These are phyloP conservation scores for Maniola hyperantus DNA, from an alignment of 2,888 invertebrate genomes.

Conservation along the genomic window DNA sequence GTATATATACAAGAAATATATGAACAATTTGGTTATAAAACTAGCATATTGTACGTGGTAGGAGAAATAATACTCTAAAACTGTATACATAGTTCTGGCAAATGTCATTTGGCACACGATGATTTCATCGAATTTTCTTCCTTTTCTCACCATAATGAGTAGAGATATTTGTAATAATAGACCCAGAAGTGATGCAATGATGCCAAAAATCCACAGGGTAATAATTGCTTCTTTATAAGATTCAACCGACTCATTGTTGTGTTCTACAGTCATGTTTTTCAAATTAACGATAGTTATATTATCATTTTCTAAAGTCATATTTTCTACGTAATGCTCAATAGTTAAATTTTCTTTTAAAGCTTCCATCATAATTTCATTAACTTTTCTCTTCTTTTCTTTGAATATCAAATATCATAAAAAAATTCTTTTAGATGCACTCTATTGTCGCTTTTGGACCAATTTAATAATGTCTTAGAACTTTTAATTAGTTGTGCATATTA, in stretches of 20 bases:
- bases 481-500: neutral
- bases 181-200: constrained; percentile 49
- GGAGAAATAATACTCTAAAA: constrained; percentile 49
- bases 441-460: neutral
- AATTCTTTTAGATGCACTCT: neutral
- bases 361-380: neutral
- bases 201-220: constrained; percentile 53
- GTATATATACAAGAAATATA: constrained; percentile 51
- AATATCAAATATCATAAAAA: too few relatives aligned
- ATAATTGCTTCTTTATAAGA: constrained; percentile 33
- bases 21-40: constrained; percentile 32
- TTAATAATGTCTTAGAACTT: neutral
- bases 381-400: neutral
- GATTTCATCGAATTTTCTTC: constrained; percentile 60
- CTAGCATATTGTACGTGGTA: constrained; percentile 23
- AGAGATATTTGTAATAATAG: constrained; percentile 50
- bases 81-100: constrained; percentile 54
- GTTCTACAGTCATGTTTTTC: neutral
- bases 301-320: neutral
- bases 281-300: neutral
- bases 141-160: constrained; percentile 48
- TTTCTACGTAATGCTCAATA: neutral
- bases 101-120: constrained; percentile 57
- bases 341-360: neutral
- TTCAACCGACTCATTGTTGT: neutral